Evolutionary conservation across 1,140 invertebrate genomes (phyloP), one percentile per base, ranked within the genome.

Genomic region (Nymphalis io): DNA sequence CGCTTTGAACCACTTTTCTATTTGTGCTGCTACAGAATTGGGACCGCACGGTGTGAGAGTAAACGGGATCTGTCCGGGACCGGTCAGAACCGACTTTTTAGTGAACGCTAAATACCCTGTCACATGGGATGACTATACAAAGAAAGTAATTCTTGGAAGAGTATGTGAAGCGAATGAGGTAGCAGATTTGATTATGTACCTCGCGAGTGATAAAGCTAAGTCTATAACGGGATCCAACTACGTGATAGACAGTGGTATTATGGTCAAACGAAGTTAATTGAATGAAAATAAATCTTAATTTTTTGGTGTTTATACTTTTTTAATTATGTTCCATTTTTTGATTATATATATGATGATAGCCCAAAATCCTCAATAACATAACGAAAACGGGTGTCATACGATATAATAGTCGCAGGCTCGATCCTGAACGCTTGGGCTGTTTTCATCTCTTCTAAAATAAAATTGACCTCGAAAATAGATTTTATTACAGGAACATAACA

Each of bases 131-230:
- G 91, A 92, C 11, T 86, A 91, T 20, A 95, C 95, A 81, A 81
- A 87, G 20, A 95, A 94, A 1, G 95, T 96, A 87, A 93, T 96
- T 1, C 83, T 97, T 5, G 95, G 95, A 42, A 92, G 95, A 75
- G 84, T 93, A 11, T 96, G 95, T 18, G 81, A 93, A 64, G 79
- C 92, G 12, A 91, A 93, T 3, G 96, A 97, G 92, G 94, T 96
- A 3, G 96, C 96, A 1, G 91, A 93, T 46, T 82, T 94, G 1
- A 96, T 97, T 67, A 93, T 94, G 23, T 97, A 95, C 82, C 84
- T 97, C 20, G 96, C 96, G 1, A 95, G 95, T 21, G 93, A 95
- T 63, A 92, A 93, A 74, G 93, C 96, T 10, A 94, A 93, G 63
- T 96, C 95, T 75, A 94, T 95, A 12, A 97, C 96, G 55, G 96